Evolutionary conservation across 2,797 vertebrate genomes (phyloP).

Genomic region (Pantherophis alleghaniensis): DNA sequence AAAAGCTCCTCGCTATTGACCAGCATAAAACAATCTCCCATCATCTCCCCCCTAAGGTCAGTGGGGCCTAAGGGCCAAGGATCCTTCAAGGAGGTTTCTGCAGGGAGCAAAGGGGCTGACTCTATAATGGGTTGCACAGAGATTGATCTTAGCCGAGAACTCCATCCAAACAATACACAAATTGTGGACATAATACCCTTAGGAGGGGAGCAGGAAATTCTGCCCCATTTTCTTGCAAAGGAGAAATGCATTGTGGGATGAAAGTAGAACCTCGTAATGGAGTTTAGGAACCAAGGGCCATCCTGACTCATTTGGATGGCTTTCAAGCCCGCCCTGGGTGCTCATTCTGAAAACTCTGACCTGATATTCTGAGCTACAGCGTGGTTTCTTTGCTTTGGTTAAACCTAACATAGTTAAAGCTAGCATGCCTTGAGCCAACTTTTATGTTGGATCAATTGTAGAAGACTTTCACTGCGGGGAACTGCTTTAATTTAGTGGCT

Average conservation of each 20-base stretch:
- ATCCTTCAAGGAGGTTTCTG: constrained; percentile 3
- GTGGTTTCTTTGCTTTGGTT: background rate
- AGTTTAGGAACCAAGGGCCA: background rate
- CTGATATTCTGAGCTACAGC: background rate
- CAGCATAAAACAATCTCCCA: constrained; percentile 46
- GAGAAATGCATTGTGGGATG: background rate
- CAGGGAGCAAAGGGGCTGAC: background rate
- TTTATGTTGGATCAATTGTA: background rate
- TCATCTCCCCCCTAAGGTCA: constrained; percentile 21
- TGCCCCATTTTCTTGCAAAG: background rate
- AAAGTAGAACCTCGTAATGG: background rate
- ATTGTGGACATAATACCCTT: background rate
- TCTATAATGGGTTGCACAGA: background rate
- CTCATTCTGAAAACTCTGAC: background rate
- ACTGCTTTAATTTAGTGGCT: background rate
- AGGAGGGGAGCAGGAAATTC: background rate
- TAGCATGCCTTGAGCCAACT: background rate
- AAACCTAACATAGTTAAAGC: background rate
- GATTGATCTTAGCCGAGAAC: background rate
- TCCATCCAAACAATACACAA: background rate
- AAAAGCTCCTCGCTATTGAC: constrained; percentile 69
- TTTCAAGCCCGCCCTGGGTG: background rate
- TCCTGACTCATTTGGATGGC: background rate
- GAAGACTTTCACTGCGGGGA: background rate
- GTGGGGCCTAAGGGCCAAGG: background rate